phyloP scores from a whole-genome alignment of 2,888 invertebrate species.

The Aleiodes alternator region DNA sequence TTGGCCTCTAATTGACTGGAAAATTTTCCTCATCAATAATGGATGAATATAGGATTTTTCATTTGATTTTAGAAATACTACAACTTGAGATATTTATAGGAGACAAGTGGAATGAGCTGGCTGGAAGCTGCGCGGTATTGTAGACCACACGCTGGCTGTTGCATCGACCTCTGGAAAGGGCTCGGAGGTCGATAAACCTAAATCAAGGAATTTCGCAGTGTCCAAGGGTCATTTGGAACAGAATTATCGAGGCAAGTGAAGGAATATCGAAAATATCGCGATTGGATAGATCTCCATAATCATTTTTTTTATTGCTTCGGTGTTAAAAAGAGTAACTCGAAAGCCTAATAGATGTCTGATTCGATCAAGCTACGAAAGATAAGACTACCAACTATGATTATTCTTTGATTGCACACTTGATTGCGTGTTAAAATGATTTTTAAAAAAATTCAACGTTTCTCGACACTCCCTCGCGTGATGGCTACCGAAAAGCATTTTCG shows the following conservation, averaged over 20 bases:
- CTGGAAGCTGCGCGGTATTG: conserved; percentile 35
- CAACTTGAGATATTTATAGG: conserved; percentile 27
- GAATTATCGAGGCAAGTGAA: too few relatives aligned
- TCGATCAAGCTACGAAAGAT: too few relatives aligned
- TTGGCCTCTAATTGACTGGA: conserved; percentile 3
- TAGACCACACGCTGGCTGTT: conserved; percentile 51
- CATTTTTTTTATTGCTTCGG: too few relatives aligned
- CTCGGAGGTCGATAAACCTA: conserved; percentile 55
- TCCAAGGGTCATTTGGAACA: neutral
- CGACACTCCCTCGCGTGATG: conserved; percentile 18
- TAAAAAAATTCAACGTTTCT: neutral
- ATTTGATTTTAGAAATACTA: neutral
- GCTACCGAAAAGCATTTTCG: conserved; percentile 25
- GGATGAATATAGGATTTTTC: neutral
- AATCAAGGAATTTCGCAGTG: conserved; percentile 49
- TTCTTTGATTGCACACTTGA: neutral
- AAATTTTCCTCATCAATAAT: conserved; percentile 26
- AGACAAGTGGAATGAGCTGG: conserved; percentile 9
- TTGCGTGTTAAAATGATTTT: conserved; percentile 28
- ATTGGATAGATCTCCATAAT: too few relatives aligned
- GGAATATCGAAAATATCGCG: too few relatives aligned
- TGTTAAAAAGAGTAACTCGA: too few relatives aligned
- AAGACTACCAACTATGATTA: too few relatives aligned
- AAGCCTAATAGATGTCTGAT: too few relatives aligned
- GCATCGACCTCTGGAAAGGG: conserved; percentile 51